Base-by-base conservation (phyloP, 2,888 invertebrate species). In the Aphidius colemani region DNA sequence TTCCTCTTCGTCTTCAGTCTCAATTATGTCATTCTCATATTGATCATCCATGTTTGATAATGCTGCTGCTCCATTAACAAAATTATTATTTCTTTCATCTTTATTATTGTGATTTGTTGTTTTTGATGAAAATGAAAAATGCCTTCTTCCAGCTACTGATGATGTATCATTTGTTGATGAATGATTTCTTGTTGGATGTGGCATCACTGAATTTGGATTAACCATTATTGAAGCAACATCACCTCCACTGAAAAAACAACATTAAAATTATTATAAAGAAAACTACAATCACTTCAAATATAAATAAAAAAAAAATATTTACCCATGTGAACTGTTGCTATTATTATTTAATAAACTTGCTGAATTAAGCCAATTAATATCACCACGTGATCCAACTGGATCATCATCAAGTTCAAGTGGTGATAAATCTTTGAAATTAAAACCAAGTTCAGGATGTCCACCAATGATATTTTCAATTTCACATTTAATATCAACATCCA, bases 121-220 rank as follows among this genome's bases (percentile, higher is more conserved):
- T 7, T 48, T 49, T 41, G 72, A 61, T 6, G 76, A 69, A 58
- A 76, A 78, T 1, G 75, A 63, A 61, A 79, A 79, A 44, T 78
- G 76, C n/a, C 78, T 43, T 55, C 53, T 55, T 11, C 57, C 46
- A 11, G 48, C 30, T 18, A 1, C 13, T 43, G 44, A 30, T 51
- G 56, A 46, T 53, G 50, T 51, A 58, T 64, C 66, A 46, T 51
- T 61, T 11, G 61, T 46, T 10, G 69, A 69, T 50, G 66, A 70
- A 49, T 69, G 73, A 8, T 75, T 70, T 6, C 73, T 69, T 8
- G 76, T 88, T 69, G 90, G 87, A 48, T 91, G 85, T 2, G 95
- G 95, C 90, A 95, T 91, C 51, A 95, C 94, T 40, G 92, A 93
- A 77, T 93, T 94, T 6, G 95, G 95, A 84, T 95, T 95, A 6